These are phyloP conservation scores for Pygocentrus nattereri DNA, from an alignment of 2,797 vertebrate species.

Conservation along the genomic window DNA sequence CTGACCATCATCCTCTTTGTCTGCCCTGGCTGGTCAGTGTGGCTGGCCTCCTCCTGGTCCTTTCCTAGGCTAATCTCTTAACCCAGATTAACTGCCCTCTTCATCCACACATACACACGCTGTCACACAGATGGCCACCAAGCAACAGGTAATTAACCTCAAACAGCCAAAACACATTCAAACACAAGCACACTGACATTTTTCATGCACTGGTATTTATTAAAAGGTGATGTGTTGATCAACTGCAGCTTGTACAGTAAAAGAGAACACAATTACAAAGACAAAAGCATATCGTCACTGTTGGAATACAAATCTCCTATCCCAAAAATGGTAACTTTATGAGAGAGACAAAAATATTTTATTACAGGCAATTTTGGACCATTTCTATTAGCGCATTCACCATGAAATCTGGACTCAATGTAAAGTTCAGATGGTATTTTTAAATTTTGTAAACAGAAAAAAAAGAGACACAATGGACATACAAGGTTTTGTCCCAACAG, in stretches of 20 bases:
- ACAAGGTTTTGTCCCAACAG: too few relatives aligned
- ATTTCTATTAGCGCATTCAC: too few relatives aligned
- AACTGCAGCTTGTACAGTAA: neutral
- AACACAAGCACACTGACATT: neutral
- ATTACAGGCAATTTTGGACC: too few relatives aligned
- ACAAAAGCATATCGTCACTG: neutral
- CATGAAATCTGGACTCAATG: too few relatives aligned
- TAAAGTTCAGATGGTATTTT: too few relatives aligned
- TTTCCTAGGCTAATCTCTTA: conserved; percentile 85
- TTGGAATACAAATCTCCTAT: too few relatives aligned
- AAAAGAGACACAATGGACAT: too few relatives aligned
- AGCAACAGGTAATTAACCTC: conserved; percentile 68
- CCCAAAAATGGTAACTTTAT: too few relatives aligned
- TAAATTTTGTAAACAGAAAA: too few relatives aligned
- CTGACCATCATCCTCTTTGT: conserved; percentile 63
- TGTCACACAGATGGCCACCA: conserved; percentile 78
- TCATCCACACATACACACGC: conserved; percentile 51
- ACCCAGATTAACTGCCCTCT: conserved; percentile 84
- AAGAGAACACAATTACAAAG: neutral
- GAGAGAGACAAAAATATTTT: too few relatives aligned
- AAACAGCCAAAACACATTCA: conserved; percentile 3
- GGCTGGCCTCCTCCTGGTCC: conserved; percentile 24
- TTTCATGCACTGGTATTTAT: neutral
- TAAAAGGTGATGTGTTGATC: neutral
- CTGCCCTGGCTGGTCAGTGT: conserved; percentile 7